Base-by-base conservation (phyloP, 1,140 invertebrate genomes). In the Drosophila tsacasi region DNA sequence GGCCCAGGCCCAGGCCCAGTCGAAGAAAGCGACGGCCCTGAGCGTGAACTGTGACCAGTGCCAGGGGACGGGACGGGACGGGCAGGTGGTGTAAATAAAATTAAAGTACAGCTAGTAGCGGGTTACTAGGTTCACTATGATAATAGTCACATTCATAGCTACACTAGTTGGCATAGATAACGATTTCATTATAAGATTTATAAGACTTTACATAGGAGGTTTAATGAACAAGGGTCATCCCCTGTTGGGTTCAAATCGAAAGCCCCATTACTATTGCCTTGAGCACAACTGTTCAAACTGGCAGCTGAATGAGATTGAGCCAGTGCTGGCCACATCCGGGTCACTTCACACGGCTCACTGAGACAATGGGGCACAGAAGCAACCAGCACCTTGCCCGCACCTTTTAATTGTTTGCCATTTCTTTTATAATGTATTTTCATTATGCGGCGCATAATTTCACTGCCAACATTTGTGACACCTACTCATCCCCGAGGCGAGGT, bases 391-490 rank as follows among this genome's bases (percentile, higher is more conserved):
- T 5, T 17, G 47, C 32, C 40, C 25, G 23, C 52, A 40, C 35
- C 57, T 68, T 76, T 79, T 83, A 83, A 83, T 79, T 83, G 76
- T 83, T 83, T 83, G 81, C 69, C 61, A 83, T 83, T 83, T 75
- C 81, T 69, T 77, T 71, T 72, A 84, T 80, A 77, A 84, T 84
- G 77, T 73, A 80, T 84, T 79, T 83, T 67, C 78, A 84, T 81
- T 72, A 81, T 65, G 57, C 37, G 44, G n/a, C 59, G 63, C 63
- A 77, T 81, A 85, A 85, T 84, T 84, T 84, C 75, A 78, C 82
- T 76, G 81, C 81, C 81, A 80, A 64, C 81, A 77, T 81, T 83
- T 77, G 59, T 77, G 78, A 84, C 82, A 85, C 82, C 81, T 81
- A 84, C 82, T 77, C 78, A 78, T 78, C 82, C 73, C 47, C 57